phyloP scores from a whole-genome alignment of 2,888 invertebrate species.

The Osedax frankpressi region DNA sequence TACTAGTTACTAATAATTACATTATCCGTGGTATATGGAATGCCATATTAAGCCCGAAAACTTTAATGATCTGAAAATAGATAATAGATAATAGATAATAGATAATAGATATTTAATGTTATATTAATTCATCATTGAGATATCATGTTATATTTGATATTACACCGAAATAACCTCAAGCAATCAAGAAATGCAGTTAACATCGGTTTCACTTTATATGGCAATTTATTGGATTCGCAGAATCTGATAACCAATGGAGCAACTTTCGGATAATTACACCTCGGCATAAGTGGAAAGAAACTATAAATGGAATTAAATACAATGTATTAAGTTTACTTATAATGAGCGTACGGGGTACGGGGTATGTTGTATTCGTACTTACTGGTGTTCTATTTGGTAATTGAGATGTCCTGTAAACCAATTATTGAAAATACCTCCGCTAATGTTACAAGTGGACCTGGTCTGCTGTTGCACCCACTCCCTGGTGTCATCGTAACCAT shows the following conservation, averaged over 20 bases:
- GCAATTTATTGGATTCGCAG: slow-evolving; percentile 38
- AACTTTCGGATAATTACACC: slow-evolving; percentile 40
- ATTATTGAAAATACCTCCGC: slow-evolving; percentile 40
- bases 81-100: background rate
- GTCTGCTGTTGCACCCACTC: slow-evolving; percentile 34
- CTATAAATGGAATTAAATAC: no score
- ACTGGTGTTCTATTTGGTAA: slow-evolving; percentile 47
- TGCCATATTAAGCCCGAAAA: no score
- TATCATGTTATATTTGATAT: no score
- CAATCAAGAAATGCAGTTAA: slow-evolving; percentile 37
- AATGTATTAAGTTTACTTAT: no score
- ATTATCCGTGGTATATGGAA: no score
- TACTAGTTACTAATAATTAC: no score
- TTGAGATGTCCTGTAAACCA: slow-evolving; percentile 46
- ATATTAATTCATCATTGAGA: no score
- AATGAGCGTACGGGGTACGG: no score
- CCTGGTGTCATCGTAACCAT: slow-evolving; percentile 27
- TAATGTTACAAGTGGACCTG: slow-evolving; percentile 39
- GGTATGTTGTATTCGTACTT: slow-evolving; percentile 25
- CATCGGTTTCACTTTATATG: slow-evolving; percentile 35
- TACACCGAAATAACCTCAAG: slow-evolving; percentile 32
- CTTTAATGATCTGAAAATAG: no score
- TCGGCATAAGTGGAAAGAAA: slow-evolving; percentile 43
- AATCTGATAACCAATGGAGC: slow-evolving; percentile 34
- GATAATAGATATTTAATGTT: no score